Evolutionary conservation across 53 echinoderm and acorn worm genomes (phyloP), one percentile per base, ranked within the genome.

Genomic region (Crossaster papposus): DNA sequence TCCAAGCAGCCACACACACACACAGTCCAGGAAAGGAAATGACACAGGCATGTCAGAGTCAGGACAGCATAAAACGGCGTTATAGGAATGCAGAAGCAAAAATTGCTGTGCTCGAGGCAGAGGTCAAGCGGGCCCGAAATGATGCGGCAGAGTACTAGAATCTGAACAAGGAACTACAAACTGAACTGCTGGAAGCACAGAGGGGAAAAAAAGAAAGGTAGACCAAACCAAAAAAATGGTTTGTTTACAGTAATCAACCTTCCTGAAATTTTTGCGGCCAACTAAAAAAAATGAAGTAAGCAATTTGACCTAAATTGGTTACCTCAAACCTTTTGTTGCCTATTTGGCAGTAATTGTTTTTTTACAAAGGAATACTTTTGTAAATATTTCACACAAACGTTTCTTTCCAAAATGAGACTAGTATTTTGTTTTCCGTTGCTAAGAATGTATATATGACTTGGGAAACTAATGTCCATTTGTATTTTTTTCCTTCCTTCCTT

Each of bases 121-220:
- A 78, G 52, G 22, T 36, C 22, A 78, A 78, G 78, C 38, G 52
- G 23, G 7, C 52, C 44, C 38, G 52, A 11, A 78, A 18, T 24
- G 78, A 78, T 22, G 78, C 78, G 12, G 34, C 24, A 3, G 36
- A 34, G 26, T 78, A 32, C 37, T 38, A 78, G 37, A 23, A 78
- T 2, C 52, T 78, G 2, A 78, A 78, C 78, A 78, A 78, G 36
- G 22, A 78, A 23, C 78, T 78, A 1, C 78, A 78, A 36, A 51
- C 52, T 23, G 3, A 78, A 26, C 78, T 78, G 52, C 12, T 78
- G 52, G 30, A 78, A 36, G 52, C 38, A 51, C 26, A 36, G 36
- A 78, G 52, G 37, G 78, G 78, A 8, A 78, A 36, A 50, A 50
- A 18, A 34, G 44, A 36, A 33, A 38, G 78, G 34, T 28, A 76